A percentile compares a stretch with the other conserved stretches of the same genome.
These are phyloP conservation scores for Epizoanthus scotinus DNA, from an alignment of 92 coral and sea anemone species.

Conservation along the genomic window DNA sequence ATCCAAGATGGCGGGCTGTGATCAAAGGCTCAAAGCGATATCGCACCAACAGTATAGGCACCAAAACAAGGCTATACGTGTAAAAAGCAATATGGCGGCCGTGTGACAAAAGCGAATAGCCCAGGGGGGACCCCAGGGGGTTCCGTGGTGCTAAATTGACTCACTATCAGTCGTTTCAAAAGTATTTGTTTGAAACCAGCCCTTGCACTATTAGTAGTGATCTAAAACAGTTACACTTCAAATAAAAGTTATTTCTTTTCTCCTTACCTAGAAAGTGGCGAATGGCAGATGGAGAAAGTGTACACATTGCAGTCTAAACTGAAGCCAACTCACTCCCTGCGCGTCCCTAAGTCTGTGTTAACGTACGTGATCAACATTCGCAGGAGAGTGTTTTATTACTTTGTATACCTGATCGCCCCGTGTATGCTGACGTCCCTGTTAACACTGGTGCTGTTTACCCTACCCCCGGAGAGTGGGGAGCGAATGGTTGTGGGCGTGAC, in stretches of 20 bases:
- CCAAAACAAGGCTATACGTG: too few relatives aligned
- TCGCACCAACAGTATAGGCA: too few relatives aligned
- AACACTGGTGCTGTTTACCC: constrained; percentile 72
- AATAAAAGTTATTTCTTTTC: neutral
- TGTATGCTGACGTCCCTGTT: constrained; percentile 86
- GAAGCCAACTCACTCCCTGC: constrained; percentile 49
- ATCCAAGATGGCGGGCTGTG: too few relatives aligned
- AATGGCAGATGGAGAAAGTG: constrained; percentile 74
- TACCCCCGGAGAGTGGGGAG: constrained; percentile 97
- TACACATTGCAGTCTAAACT: constrained; percentile 52
- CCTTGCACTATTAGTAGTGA: too few relatives aligned
- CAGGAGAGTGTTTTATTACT: constrained; percentile 91
- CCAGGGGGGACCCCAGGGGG: too few relatives aligned
- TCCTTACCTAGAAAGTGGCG: constrained; percentile 74
- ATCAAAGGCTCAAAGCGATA: too few relatives aligned
- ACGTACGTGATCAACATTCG: constrained; percentile 79
- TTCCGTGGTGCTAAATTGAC: too few relatives aligned
- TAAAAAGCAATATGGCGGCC: too few relatives aligned
- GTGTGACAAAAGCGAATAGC: too few relatives aligned
- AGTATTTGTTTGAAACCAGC: too few relatives aligned
- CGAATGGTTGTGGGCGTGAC: constrained; percentile 97
- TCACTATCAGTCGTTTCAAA: too few relatives aligned
- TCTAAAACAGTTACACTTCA: too few relatives aligned
- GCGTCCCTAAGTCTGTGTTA: constrained; percentile 60
- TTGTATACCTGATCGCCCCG: constrained; percentile 84